A percentile compares a stretch with the other conserved stretches of the same genome.
Conservation (phyloP, 2,888 invertebrate genomes). For the Urechis unicinctus region DNA sequence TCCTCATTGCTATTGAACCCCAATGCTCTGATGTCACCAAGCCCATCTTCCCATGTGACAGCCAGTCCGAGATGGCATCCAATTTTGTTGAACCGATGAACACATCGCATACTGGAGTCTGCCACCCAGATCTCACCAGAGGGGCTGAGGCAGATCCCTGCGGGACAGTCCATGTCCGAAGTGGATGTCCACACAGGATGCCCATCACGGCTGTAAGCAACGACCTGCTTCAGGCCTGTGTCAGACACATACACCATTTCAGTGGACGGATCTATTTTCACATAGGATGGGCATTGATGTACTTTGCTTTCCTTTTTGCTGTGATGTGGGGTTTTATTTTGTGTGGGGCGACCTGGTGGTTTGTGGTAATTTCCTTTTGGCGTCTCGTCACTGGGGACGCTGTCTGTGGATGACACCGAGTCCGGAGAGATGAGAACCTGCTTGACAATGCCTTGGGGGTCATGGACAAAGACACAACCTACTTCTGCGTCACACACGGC, state of each 20-base stretch:
- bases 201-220: not conserved
- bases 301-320: too few species aligned
- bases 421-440: conserved; percentile 6
- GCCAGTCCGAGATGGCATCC: conserved; percentile 1
- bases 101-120: not conserved
- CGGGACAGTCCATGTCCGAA: not conserved
- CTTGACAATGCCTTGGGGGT: conserved; percentile 4
- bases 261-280: not conserved
- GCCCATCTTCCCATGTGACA: conserved; percentile 12
- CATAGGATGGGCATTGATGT: not conserved
- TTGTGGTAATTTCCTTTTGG: too few species aligned
- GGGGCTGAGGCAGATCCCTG: not conserved
- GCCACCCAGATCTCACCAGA: not conserved
- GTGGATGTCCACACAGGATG: not conserved
- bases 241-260: not conserved
- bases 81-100: conserved; percentile 1
- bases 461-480: conserved; percentile 11
- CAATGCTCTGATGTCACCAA: conserved; percentile 7
- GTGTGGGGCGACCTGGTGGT: too few species aligned
- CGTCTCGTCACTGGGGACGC: too few species aligned
- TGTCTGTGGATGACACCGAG: too few species aligned
- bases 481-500: conserved; percentile 6
- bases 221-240: not conserved
- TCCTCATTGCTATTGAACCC: conserved; percentile 4
- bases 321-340: not conserved